A percentile compares a stretch with the other conserved stretches of the same genome.
Evolutionary conservation across 2,797 vertebrate species (phyloP).

Genomic region (Harpagifer antarcticus): DNA sequence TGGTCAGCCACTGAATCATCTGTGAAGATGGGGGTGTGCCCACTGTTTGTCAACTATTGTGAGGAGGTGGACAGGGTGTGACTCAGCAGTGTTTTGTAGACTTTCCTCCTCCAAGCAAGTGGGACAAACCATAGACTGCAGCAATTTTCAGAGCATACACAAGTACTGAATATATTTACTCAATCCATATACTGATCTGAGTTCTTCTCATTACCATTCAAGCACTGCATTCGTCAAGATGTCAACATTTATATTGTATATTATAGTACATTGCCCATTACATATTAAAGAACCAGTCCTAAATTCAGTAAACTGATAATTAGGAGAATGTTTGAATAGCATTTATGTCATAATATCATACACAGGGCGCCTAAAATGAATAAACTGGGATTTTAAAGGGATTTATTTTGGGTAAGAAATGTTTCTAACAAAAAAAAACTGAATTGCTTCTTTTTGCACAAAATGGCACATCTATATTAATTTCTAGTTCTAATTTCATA

Average conservation of each 20-base stretch:
- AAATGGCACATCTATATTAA: background rate
- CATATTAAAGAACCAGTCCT: background rate
- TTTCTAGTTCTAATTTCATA: background rate
- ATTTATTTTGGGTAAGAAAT: background rate
- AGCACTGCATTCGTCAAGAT: slow-evolving; percentile 4
- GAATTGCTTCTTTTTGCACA: background rate
- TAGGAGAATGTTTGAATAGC: background rate
- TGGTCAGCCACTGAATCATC: slow-evolving; percentile 68
- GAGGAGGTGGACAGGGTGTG: slow-evolving; percentile 68
- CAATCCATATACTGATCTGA: background rate
- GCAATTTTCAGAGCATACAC: slow-evolving; percentile 17
- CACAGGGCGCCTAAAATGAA: background rate
- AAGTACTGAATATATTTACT: slow-evolving; percentile 9
- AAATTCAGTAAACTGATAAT: background rate
- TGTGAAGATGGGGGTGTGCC: slow-evolving; percentile 55
- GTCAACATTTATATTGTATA: background rate
- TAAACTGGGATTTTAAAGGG: background rate
- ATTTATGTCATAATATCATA: background rate
- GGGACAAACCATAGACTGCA: slow-evolving; percentile 36
- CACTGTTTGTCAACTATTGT: slow-evolving; percentile 65
- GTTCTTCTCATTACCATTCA: slow-evolving; percentile 8
- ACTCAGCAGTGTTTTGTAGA: slow-evolving; percentile 68
- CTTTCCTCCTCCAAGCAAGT: slow-evolving; percentile 44
- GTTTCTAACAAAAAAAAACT: background rate
- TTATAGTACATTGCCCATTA: background rate